Evolutionary conservation across 2,797 vertebrate species (phyloP).

Genomic region (Tragelaphus eurycerus): DNA sequence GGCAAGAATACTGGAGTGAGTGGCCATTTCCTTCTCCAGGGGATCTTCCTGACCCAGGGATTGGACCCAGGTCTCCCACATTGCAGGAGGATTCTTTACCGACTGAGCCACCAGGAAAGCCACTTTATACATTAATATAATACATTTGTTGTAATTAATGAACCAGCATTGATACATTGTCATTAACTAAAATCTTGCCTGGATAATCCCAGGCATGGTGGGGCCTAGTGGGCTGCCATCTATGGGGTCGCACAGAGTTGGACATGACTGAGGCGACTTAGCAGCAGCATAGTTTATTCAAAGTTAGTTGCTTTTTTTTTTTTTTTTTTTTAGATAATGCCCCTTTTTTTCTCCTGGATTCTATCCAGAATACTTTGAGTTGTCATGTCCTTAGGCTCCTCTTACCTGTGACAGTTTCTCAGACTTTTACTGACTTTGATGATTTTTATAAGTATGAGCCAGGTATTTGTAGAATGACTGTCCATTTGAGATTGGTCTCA

Average conservation of each 20-base stretch:
- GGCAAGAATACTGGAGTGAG: neutral
- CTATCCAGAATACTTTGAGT: conserved; percentile 31
- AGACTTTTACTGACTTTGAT: conserved; percentile 13
- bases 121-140: neutral
- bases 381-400: neutral
- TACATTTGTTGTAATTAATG: neutral
- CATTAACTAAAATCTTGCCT: neutral
- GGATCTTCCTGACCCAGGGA: neutral
- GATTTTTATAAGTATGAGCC: neutral
- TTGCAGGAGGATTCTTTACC: neutral
- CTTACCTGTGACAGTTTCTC: neutral
- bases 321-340: neutral
- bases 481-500: neutral
- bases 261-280: no score
- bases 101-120: neutral
- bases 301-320: neutral
- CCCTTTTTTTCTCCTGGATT: neutral
- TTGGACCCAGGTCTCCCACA: neutral
- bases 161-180: neutral
- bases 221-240: no score
- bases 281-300: neutral
- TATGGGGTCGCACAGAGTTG: no score
- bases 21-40: neutral
- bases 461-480: neutral
- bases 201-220: no score